Conservation (phyloP, 2,888 invertebrate species). For the Rosalia funebris region DNA sequence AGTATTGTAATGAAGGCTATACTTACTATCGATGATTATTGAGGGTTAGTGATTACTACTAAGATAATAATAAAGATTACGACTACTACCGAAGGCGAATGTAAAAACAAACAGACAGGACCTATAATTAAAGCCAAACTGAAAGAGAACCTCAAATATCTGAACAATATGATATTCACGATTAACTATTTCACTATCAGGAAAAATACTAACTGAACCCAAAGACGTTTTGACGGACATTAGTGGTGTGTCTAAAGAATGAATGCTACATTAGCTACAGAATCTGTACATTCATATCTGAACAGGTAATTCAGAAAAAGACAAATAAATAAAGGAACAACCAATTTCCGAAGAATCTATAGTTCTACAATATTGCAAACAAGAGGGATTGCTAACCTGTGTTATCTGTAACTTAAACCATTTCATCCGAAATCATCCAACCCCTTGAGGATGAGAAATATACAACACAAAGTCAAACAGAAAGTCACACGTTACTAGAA, state of each 20-base stretch:
- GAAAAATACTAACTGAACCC: neutral
- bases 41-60: constrained; percentile 10
- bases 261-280: neutral
- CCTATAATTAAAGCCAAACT: constrained; percentile 4
- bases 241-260: neutral
- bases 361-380: constrained; percentile 21
- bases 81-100: neutral
- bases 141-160: constrained; percentile 25
- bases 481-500: neutral
- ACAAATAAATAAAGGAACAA: constrained; percentile 8
- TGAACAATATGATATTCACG: constrained; percentile 26
- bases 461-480: constrained; percentile 18
- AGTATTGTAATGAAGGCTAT: no score
- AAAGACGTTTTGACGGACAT: no score
- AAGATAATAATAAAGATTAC: constrained; percentile 16
- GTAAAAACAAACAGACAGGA: constrained; percentile 9
- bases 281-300: neutral
- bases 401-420: neutral
- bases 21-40: no score
- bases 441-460: constrained; percentile 17
- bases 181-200: constrained; percentile 19
- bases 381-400: constrained; percentile 5
- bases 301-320: neutral
- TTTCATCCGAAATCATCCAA: neutral
- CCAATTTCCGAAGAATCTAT: constrained; percentile 22